Conservation (phyloP, 2,797 vertebrate species). For the Phaenicophaeus curvirostris region DNA sequence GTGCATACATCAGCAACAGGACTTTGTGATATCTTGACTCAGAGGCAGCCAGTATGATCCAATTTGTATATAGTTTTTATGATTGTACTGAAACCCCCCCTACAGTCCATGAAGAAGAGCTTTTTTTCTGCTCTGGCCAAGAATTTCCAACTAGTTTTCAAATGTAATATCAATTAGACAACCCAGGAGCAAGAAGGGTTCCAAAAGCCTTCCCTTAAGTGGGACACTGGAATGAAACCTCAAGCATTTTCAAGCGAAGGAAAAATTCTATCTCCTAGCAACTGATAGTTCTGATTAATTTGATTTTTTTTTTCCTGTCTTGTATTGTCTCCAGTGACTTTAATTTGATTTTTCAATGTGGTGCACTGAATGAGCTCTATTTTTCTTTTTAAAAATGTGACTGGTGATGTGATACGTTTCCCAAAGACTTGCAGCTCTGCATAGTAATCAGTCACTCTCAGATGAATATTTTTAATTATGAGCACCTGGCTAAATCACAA, state of each 20-base stretch:
- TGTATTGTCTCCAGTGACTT: not conserved
- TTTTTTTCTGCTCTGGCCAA: not conserved
- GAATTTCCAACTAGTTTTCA: not conserved
- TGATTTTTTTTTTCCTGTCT: not conserved
- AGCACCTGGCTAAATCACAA: not conserved
- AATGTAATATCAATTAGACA: not conserved
- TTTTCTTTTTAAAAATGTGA: not conserved
- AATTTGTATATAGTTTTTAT: not conserved
- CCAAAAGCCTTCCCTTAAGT: not conserved
- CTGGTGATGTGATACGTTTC: not conserved
- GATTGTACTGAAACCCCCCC: not conserved
- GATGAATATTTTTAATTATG: constrained; percentile 8
- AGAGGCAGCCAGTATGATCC: not conserved
- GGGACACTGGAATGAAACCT: not conserved
- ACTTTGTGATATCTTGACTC: not conserved
- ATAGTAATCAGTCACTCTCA: not conserved
- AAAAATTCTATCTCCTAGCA: not conserved
- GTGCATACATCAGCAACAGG: not conserved
- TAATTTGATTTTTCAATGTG: not conserved
- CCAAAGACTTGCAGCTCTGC: not conserved
- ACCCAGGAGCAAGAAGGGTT: not conserved
- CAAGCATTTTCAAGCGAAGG: not conserved
- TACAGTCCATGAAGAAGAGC: not conserved
- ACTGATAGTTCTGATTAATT: not conserved
- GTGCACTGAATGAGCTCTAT: not conserved